Base-by-base conservation (phyloP, 2,797 vertebrate genomes). In the Pteropus rufus region DNA sequence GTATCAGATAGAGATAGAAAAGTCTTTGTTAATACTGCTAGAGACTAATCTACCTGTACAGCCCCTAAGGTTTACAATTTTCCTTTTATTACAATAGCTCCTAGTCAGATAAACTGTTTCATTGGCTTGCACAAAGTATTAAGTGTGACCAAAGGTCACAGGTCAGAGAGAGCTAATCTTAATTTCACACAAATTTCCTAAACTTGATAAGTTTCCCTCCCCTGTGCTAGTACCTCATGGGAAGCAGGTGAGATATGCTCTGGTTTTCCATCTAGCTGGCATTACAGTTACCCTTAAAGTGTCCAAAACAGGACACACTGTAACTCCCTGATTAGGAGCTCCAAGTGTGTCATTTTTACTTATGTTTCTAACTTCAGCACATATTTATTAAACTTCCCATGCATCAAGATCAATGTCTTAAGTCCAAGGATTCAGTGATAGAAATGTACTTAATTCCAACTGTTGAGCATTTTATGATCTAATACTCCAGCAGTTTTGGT, bases 1-100 rank as follows among this genome's bases (percentile, higher is more conserved):
- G 88, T 77, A 77, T 96, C 12, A 86, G 91, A 44, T 5, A 81
- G 36, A 95, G 26, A 21, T 60, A 24, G 4, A 89, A 85, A 79
- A 44, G 2, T 56, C 9, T 60, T 18, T 75, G 11, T 36, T 84
- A 84, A 91, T 44, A 62, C 2, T 44, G 24, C 15, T 72, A 0
- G 44, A 70, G 69, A 18, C 4, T 24, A 91, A 49, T 36, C 2
- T 16, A 70, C 12, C 5, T 69, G 1, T 1, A 23, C 1, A 81
- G 44, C 10, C 46, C 16, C 41, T 34, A 56, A 9, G 31, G 39
- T 49, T 49, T 49, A 56, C n/a, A 31, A 54, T 91, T 72, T 75
- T 23, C 9, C n/a, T 73, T 85, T 80, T 60, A 82, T 2, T 72
- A 49, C 4, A 77, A 36, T 41, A 77, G 4, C 62, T 18, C 3